Evolutionary conservation across 1,140 invertebrate genomes (phyloP), one percentile per base, ranked within the genome.

Genomic region (Drosophila gunungcola): DNA sequence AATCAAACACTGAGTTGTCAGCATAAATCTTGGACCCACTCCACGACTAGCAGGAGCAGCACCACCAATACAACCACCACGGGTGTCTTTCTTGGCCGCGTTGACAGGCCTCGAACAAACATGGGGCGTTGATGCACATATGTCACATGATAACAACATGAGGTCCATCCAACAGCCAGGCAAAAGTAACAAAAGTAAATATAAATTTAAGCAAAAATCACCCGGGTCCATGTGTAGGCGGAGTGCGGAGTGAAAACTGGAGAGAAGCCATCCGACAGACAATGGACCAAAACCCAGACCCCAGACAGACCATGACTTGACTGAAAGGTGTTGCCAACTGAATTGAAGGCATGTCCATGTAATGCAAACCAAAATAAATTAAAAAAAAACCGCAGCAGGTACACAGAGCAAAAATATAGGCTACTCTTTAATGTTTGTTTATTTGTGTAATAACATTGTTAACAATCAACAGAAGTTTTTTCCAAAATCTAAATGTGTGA

Each of bases 111-210:
- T 65, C 53, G 61, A 67, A 73, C 75, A 61, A 84, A 89, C 80
- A 84, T 80, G 73, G 84, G 84, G 84, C 84, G 84, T 89, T 89
- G 84, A 89, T 89, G 84, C 84, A 89, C 84, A 89, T 89, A 89
- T 89, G 84, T 89, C 84, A 89, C 84, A 89, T 72, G 85, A 80
- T 89, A 89, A 89, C 84, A 89, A 89, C 85, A 86, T 86, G 83
- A 73, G 83, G 82, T 76, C 73, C 73, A 43, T 65, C 73, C 78
- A 70, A 55, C 64, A 57, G 57, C 29, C 54, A 45, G 49, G 36
- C 52, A 45, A 62, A 80, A 62, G 39, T 48, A 52, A 77, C 52
- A 45, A 62, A 80, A 62, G 39, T 48, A 52, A 77, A 86, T 88
- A 86, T 86, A 86, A 88, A 86, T 86, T 86, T 85, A 77, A 69